Evolutionary conservation across 2,113 vertebrate genomes (phyloP).

Genomic region (Dendropsophus ebraccatus): DNA sequence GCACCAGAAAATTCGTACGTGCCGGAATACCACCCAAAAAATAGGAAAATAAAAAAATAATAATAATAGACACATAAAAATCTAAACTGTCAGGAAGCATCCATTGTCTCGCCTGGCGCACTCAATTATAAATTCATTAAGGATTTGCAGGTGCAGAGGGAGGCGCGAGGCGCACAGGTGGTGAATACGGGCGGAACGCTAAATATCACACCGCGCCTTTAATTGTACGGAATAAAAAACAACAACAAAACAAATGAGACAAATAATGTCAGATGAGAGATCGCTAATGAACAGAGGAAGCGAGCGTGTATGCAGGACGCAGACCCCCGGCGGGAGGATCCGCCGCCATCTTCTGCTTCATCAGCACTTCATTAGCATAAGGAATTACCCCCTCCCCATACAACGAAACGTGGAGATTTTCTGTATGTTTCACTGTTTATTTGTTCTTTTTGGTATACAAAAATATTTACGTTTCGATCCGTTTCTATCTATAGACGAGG

Average conservation of each 20-base stretch:
- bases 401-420: too few relatives aligned
- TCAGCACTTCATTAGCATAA: background rate
- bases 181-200: background rate
- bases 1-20: background rate
- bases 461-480: too few relatives aligned
- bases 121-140: background rate
- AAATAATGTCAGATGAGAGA: conserved; percentile 5
- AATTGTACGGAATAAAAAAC: background rate
- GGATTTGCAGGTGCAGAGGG: conserved; percentile 10
- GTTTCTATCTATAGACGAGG: too few relatives aligned
- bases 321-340: background rate
- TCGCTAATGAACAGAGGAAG: background rate
- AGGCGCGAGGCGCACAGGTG: conserved; percentile 12
- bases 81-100: background rate
- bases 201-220: background rate
- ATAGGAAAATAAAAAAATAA: background rate
- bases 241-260: background rate
- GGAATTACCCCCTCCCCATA: too few relatives aligned
- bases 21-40: background rate
- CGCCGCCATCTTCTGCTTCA: background rate
- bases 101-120: background rate
- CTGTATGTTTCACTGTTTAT: too few relatives aligned
- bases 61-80: background rate
- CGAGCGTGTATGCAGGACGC: background rate
- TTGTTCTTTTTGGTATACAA: too few relatives aligned